These are phyloP conservation scores for Pocota personata DNA, from an alignment of 2,888 invertebrate genomes.

Conservation along the genomic window DNA sequence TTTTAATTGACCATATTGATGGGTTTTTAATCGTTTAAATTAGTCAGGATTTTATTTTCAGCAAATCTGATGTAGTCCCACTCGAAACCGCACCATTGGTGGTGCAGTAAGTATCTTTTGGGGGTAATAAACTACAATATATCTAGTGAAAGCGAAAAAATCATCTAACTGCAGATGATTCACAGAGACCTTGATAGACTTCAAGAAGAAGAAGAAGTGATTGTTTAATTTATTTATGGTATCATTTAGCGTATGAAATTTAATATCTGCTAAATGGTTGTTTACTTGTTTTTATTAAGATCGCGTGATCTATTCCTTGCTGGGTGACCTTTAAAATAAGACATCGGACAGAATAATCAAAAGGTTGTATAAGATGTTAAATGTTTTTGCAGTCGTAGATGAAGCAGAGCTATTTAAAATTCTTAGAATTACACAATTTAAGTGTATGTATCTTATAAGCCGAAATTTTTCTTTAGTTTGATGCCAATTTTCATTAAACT, in stretches of 20 bases:
- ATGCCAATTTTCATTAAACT: too few species aligned
- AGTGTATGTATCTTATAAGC: too few species aligned
- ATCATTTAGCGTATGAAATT: conserved; percentile 41
- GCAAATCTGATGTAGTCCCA: background rate
- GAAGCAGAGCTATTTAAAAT: background rate
- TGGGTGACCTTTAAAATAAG: background rate
- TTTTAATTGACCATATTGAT: conserved; percentile 44
- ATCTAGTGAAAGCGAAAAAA: background rate
- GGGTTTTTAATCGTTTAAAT: conserved; percentile 32
- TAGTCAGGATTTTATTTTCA: conserved; percentile 8
- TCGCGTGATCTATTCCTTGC: conserved; percentile 4
- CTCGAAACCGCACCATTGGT: background rate
- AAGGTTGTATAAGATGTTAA: background rate
- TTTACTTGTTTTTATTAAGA: conserved; percentile 22
- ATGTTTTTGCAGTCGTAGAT: background rate
- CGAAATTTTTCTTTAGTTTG: too few species aligned
- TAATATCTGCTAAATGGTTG: conserved; percentile 33
- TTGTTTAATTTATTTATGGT: conserved; percentile 48
- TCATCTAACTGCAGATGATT: background rate
- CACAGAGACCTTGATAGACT: background rate
- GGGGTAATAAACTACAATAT: background rate
- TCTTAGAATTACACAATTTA: background rate
- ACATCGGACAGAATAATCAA: background rate
- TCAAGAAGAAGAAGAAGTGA: background rate
- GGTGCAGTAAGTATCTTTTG: background rate